Evolutionary conservation across 30 jellyfish, hydroid and myxozoan species (phyloP).

Genomic region (Aurelia aurita complex sp. Pacific): DNA sequence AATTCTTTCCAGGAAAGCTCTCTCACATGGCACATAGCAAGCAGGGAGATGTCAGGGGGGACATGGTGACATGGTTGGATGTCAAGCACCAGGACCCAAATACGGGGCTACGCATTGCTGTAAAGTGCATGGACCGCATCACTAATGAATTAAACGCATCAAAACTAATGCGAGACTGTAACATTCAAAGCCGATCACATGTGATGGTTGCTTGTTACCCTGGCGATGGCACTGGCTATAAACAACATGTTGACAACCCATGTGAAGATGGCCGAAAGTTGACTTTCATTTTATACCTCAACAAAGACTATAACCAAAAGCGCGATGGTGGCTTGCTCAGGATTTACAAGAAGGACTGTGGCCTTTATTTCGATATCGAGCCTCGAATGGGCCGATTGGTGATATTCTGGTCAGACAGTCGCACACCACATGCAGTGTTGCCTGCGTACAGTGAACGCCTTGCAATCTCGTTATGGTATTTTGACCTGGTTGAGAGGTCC

Average conservation of each 20-base stretch:
- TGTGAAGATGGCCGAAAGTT: constrained; percentile 88
- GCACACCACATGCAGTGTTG: constrained; percentile 92
- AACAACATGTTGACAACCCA: constrained; percentile 92
- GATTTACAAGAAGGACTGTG: constrained; percentile 50
- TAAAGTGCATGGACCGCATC: constrained; percentile 30
- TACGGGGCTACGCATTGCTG: constrained; percentile 34
- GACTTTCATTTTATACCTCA: constrained; percentile 77
- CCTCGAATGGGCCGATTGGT: constrained; percentile 74
- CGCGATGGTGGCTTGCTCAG: constrained; percentile 90
- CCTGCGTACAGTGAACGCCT: constrained; percentile 76
- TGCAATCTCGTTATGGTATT: constrained; percentile 91
- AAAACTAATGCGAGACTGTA: constrained; percentile 30
- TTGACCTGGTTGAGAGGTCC: constrained; percentile 66
- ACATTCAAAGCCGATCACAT: constrained; percentile 45
- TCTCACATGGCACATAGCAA: neutral
- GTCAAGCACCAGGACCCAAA: constrained; percentile 15
- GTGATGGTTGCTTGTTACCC: constrained; percentile 98
- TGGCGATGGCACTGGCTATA: constrained; percentile 83
- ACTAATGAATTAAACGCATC: constrained; percentile 11
- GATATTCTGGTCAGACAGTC: constrained; percentile 87
- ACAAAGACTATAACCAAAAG: constrained; percentile 67
- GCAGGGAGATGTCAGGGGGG: constrained; percentile 37
- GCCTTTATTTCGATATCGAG: constrained; percentile 58
- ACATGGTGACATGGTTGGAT: constrained; percentile 68
- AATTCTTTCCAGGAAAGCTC: constrained; percentile 40